Percentiles rank a stretch among this genome's conserved stretches.
These are phyloP conservation scores for Apamea crenata DNA, from an alignment of 2,888 invertebrate species.

Conservation along the genomic window DNA sequence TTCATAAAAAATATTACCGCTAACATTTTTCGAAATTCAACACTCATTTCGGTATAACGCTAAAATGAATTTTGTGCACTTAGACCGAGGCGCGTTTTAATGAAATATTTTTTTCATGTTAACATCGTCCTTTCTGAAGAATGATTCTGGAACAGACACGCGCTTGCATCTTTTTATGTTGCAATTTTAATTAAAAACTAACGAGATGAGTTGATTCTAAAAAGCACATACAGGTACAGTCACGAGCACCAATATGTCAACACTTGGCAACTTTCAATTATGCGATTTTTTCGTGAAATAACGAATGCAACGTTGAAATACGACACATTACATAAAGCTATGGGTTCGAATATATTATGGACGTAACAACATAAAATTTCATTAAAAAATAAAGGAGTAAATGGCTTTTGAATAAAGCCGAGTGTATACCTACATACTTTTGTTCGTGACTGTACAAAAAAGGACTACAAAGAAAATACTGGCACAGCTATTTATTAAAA, in stretches of 20 bases:
- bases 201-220: background rate
- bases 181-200: conserved; percentile 48
- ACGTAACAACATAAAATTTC: too few relatives aligned
- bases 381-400: too few relatives aligned
- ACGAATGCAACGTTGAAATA: too few relatives aligned
- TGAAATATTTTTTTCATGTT: conserved; percentile 48
- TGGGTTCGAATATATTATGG: too few relatives aligned
- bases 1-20: conserved; percentile 70
- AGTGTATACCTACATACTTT: too few relatives aligned
- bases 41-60: conserved; percentile 35
- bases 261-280: too few relatives aligned
- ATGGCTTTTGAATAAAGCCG: too few relatives aligned
- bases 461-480: background rate
- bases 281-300: too few relatives aligned
- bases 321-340: too few relatives aligned
- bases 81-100: conserved; percentile 33
- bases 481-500: background rate
- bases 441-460: too few relatives aligned
- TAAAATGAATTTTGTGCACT: conserved; percentile 33
- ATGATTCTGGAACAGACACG: conserved; percentile 6
- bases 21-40: conserved; percentile 46
- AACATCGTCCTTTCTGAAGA: conserved; percentile 17
- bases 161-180: conserved; percentile 1
- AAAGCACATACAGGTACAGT: background rate
- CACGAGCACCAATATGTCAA: too few relatives aligned